Evolutionary conservation across 2,113 vertebrate species (phyloP).

Genomic region (Brachirus orientalis): DNA sequence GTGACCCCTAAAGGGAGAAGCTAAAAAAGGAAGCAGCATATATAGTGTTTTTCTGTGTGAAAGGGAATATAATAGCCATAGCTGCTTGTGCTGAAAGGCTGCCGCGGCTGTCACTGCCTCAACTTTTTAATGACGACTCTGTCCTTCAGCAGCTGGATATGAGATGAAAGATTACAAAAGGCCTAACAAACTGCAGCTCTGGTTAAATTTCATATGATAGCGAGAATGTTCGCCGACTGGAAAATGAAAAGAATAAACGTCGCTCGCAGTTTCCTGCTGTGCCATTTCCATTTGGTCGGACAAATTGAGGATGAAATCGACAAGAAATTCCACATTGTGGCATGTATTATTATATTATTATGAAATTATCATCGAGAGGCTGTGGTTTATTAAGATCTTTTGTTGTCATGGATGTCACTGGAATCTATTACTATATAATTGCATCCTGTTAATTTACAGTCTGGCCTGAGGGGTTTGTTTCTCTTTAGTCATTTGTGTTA

Average conservation of each 20-base stretch:
- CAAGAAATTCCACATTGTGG: neutral
- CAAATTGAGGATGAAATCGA: slow-evolving; percentile 48
- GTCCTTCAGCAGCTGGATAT: slow-evolving; percentile 37
- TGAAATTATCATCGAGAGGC: slow-evolving; percentile 20
- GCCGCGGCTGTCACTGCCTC: no score
- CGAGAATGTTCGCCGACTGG: slow-evolving; percentile 10
- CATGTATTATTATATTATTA: slow-evolving; percentile 42
- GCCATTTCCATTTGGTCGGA: slow-evolving; percentile 7
- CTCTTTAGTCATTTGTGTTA: no score
- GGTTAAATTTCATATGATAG: slow-evolving; percentile 47
- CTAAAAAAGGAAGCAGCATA: no score
- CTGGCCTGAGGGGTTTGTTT: slow-evolving; percentile 18
- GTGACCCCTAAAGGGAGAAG: no score
- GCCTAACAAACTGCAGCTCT: slow-evolving; percentile 28
- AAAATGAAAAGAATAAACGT: neutral
- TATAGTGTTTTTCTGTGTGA: no score
- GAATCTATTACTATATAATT: slow-evolving; percentile 32
- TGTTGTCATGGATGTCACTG: slow-evolving; percentile 39
- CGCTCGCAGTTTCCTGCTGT: slow-evolving; percentile 32
- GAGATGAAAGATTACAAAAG: slow-evolving; percentile 14
- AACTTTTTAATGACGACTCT: no score
- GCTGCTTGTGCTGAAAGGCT: no score
- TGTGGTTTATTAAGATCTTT: slow-evolving; percentile 29
- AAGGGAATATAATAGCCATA: no score
- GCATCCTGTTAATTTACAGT: slow-evolving; percentile 43